Evolutionary conservation across 2,797 vertebrate species (phyloP), one percentile per base, ranked within the genome.

Genomic region (Selene dorsalis): DNA sequence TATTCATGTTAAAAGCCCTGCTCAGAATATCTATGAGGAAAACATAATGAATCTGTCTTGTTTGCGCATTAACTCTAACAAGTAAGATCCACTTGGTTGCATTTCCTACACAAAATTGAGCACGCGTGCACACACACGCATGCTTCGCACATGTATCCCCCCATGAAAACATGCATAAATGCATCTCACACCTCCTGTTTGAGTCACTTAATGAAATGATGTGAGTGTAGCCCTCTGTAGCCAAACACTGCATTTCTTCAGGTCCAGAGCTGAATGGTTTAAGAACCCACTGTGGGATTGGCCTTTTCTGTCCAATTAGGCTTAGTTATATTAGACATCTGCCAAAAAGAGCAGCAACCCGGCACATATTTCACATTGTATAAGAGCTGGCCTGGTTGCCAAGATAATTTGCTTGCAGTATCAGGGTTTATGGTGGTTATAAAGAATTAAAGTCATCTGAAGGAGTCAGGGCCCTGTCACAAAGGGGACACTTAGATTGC

Each of bases 311-410:
- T 85, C 79, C 85, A 85, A 88, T 91, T 89, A 91, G 74, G 70
- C 70, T 84, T 79, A 82, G 75, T 85, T 89, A 88, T 90, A 84
- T 89, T 84, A 88, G 79, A 89, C 79, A 89, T 87, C 78, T 88
- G 74, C 83, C 87, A 81, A 91, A 89, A 88, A 71, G 66, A 84
- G 80, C 77, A 84, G 75, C 76, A 77, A 45, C 70, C 67, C 73
- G 58, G 65, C 12, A 55, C n/a, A 83, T 84, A 85, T 84, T 90
- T 84, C 79, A 84, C 64, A 70, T 60, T 35, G 69, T 80, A 69
- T 69, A 82, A 73, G 73, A 75, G 68, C 79, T 10, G 20, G 45
- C 35, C 63, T 53, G 45, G 59, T 76, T 88, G 86, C 82, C 82
- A 79, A 82, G 79, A 77, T 79, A 77, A 89, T 88, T 88, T 86